Base-by-base conservation (phyloP, 2,888 invertebrate species). In the Andricus quercusramuli region DNA sequence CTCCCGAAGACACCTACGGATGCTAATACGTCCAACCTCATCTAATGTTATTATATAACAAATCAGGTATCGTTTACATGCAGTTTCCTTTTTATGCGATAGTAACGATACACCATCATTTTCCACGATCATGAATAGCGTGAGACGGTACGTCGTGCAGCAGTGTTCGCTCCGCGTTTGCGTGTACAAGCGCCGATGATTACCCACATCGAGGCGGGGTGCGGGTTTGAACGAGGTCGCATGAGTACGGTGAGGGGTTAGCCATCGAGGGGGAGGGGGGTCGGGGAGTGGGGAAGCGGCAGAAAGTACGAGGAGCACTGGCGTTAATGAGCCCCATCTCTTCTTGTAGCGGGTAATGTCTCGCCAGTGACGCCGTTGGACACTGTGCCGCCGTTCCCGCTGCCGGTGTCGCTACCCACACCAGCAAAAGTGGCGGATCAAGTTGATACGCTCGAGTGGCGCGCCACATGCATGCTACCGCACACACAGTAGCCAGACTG, bases 321-420 rank as follows among this genome's bases (percentile, higher is more conserved):
- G 83, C 84, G 85, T 85, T 88, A 88, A 88, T 86, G 88, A 88
- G 86, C 85, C 82, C 82, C 84, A 83, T 84, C 84, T 86, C 85
- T 83, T 81, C 83, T 83, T 83, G 85, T 81, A 85, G 83, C 83
- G 85, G 85, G 83, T 84, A 87, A 86, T 85, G 87, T 86, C 82
- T 85, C 83, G 85, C 82, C 87, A 79, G 68, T 79, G 80, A 80
- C 82, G 80, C 82, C 56, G 74, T 56, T 47, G 47, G 78, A 78
- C 82, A 79, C 83, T 32, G 56, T 56, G 74, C 56, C 74, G 74
- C 32, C 56, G 32, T 32, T 32, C 77, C 79, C 79, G 80, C 79
- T 78, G 82, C 82, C 67, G 51, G 66, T 76, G 70, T 74, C 83
- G 56, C 78, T 66, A 74, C 81, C 41, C 68, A 32, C 47, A 79